These are phyloP conservation scores for Diplolepis rosae DNA, from an alignment of 2,888 invertebrate species.

Conservation along the genomic window DNA sequence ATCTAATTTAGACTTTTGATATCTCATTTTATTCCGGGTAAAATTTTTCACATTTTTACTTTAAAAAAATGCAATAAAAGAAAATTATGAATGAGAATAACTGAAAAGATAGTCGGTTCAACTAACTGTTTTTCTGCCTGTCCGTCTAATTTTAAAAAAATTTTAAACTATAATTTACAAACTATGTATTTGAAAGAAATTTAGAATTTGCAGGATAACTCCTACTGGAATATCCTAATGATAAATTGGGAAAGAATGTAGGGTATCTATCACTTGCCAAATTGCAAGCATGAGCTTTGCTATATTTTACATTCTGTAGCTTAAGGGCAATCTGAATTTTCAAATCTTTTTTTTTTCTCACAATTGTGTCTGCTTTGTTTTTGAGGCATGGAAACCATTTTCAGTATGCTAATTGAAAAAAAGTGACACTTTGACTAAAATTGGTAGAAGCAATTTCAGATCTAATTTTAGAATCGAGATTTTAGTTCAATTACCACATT, in stretches of 20 bases:
- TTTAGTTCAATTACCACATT: background rate
- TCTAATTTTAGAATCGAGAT: background rate
- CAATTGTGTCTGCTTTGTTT: background rate
- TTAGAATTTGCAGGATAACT: background rate
- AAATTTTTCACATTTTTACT: too few relatives aligned
- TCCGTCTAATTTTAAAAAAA: too few relatives aligned
- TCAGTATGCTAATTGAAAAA: background rate
- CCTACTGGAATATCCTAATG: background rate
- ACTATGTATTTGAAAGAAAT: background rate
- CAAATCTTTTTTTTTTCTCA: conserved; percentile 19
- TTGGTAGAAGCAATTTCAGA: background rate
- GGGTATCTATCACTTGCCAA: background rate
- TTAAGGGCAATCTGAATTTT: conserved; percentile 30
- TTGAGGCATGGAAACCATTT: background rate
- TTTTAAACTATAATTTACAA: too few relatives aligned
- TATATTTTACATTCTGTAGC: conserved; percentile 7
- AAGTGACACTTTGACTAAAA: background rate
- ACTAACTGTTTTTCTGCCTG: too few relatives aligned
- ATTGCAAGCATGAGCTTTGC: conserved; percentile 19
- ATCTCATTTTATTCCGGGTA: too few relatives aligned
- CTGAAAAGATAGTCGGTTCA: too few relatives aligned
- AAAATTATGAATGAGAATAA: too few relatives aligned
- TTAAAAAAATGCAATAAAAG: too few relatives aligned
- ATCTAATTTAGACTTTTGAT: too few relatives aligned
- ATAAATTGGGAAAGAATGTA: conserved; percentile 21